Conservation (phyloP, 2,888 invertebrate species). For the Tinea pellionella region DNA sequence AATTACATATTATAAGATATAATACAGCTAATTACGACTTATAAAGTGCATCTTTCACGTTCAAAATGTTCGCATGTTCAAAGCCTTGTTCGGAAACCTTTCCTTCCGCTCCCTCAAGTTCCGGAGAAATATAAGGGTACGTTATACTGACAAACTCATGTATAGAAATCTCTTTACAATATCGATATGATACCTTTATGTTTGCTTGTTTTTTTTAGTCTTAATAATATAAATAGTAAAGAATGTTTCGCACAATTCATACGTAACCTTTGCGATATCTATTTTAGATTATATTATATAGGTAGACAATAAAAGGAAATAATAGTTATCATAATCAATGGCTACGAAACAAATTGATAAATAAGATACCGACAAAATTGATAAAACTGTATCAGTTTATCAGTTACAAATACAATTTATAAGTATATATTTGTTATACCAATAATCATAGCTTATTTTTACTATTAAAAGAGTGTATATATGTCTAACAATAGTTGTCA, state of each 20-base stretch:
- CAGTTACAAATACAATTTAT: background rate
- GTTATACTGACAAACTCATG: background rate
- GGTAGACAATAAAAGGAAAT: background rate
- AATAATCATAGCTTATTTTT: background rate
- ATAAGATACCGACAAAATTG: background rate
- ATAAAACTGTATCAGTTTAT: background rate
- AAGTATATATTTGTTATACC: background rate
- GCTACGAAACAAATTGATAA: background rate
- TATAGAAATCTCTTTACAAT: background rate
- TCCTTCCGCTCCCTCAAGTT: background rate
- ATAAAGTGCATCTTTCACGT: background rate
- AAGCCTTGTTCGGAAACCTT: background rate
- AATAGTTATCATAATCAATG: background rate
- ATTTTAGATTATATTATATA: background rate
- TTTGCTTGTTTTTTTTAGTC: no score
- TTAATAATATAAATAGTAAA: background rate
- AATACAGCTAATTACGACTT: background rate
- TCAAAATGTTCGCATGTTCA: background rate
- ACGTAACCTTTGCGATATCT: background rate
- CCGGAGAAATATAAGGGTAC: background rate
- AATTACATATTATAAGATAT: no score
- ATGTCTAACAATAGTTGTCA: constrained; percentile 25
- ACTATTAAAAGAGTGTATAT: background rate
- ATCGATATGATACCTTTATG: no score
- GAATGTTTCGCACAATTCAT: background rate